A percentile compares a stretch with the other conserved stretches of the same genome.
These are phyloP conservation scores for Drosophila antonietae DNA, from an alignment of 2,888 invertebrate genomes.

Conservation along the genomic window DNA sequence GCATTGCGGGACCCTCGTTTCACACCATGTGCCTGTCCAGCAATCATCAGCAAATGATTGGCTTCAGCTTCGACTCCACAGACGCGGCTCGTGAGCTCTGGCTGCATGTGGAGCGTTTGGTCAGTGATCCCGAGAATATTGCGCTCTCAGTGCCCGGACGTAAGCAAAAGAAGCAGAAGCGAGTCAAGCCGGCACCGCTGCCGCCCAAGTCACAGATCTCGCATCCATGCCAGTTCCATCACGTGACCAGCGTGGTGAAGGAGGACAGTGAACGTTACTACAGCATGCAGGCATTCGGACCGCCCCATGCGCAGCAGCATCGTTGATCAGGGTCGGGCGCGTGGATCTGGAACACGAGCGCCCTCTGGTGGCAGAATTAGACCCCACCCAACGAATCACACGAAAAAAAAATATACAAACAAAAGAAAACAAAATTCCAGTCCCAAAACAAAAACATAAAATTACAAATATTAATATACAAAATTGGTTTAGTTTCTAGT, in stretches of 20 bases:
- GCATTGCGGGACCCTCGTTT: slow-evolving; percentile 89
- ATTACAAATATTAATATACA: not conserved
- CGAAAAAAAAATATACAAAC: slow-evolving; percentile 7
- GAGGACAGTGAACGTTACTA: slow-evolving; percentile 88
- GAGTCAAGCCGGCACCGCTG: slow-evolving; percentile 86
- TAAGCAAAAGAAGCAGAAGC: slow-evolving; percentile 86
- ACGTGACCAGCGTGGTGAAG: slow-evolving; percentile 91
- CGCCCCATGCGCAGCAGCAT: slow-evolving; percentile 76
- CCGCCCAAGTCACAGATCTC: slow-evolving; percentile 93
- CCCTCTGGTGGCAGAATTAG: slow-evolving; percentile 77
- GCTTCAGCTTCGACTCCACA: slow-evolving; percentile 91
- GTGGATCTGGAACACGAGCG: slow-evolving; percentile 77
- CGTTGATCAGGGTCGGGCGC: slow-evolving; percentile 80
- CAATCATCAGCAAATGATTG: slow-evolving; percentile 91
- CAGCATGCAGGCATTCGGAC: slow-evolving; percentile 88
- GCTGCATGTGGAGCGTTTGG: slow-evolving; percentile 88
- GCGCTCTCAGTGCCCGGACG: slow-evolving; percentile 89
- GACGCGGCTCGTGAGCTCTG: slow-evolving; percentile 90
- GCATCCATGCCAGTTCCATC: slow-evolving; percentile 93
- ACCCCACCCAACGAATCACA: slow-evolving; percentile 13
- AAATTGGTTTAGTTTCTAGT: slow-evolving; percentile 28
- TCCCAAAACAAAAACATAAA: slow-evolving; percentile 13
- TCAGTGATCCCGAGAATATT: slow-evolving; percentile 92
- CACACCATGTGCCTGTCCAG: slow-evolving; percentile 92
- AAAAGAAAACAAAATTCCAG: slow-evolving; percentile 42